phyloP scores from a whole-genome alignment of 2,888 invertebrate species.

The Cheilosia vulpina region DNA sequence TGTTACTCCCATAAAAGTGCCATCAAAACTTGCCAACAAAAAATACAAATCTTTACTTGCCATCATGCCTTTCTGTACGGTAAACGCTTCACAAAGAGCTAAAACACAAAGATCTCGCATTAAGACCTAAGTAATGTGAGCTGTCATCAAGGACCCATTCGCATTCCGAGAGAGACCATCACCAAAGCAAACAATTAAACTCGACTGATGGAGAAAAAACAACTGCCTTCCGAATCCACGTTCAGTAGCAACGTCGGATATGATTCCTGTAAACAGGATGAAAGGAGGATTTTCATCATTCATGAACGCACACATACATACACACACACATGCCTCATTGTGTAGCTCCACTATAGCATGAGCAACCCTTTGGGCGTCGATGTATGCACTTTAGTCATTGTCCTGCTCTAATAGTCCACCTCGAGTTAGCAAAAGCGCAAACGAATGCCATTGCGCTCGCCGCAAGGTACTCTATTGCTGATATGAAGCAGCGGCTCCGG shows the following conservation, averaged over 20 bases:
- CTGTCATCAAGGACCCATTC: constrained; percentile 40
- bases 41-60: constrained; percentile 1
- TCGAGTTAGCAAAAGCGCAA: constrained; percentile 24
- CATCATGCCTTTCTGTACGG: background rate
- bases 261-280: constrained; percentile 62
- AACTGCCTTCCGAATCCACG: constrained; percentile 23
- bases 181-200: constrained; percentile 60
- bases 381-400: constrained; percentile 37
- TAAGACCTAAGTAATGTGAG: constrained; percentile 50
- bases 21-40: constrained; percentile 54
- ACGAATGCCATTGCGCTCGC: constrained; percentile 25
- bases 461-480: constrained; percentile 17
- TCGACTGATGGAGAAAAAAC: constrained; percentile 37
- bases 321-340: background rate
- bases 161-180: background rate
- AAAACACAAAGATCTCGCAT: constrained; percentile 44
- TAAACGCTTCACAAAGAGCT: constrained; percentile 34
- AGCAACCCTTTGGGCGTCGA: constrained; percentile 10
- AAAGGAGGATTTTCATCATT: background rate
- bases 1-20: constrained; percentile 56
- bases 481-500: background rate
- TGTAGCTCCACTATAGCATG: background rate
- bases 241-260: constrained; percentile 34
- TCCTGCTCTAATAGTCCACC: constrained; percentile 30
- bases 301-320: background rate